These are phyloP conservation scores for Monodelphis domestica DNA, from an alignment of 2,797 vertebrate genomes.

Conservation along the genomic window DNA sequence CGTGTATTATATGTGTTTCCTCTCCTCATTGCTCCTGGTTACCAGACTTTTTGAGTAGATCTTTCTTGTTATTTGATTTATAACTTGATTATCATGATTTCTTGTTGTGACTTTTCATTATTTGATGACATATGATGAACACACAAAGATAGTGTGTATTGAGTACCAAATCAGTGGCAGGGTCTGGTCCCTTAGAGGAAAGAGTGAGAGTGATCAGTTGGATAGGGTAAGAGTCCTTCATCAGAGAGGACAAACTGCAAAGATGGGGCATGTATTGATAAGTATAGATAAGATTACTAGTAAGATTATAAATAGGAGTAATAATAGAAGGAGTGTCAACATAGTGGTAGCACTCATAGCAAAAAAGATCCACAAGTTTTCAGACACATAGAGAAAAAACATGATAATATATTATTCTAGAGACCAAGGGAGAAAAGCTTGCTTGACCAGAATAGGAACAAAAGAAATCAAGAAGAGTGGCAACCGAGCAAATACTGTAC, in stretches of 20 bases:
- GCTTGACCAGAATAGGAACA: no score
- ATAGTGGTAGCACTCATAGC: no score
- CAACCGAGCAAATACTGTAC: no score
- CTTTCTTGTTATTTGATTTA: constrained; percentile 39
- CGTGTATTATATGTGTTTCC: constrained; percentile 45
- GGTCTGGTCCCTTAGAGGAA: not conserved
- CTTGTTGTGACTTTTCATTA: constrained; percentile 25
- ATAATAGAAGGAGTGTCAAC: not conserved
- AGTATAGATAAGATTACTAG: no score
- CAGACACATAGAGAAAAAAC: no score
- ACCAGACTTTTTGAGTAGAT: constrained; percentile 46
- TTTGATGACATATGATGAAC: constrained; percentile 39
- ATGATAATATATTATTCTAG: no score
- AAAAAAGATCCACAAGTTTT: no score
- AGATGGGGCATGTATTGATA: not conserved
- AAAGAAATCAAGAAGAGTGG: no score
- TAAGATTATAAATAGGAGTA: no score
- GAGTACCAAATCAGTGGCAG: no score
- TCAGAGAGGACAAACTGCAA: not conserved
- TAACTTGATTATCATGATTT: constrained; percentile 43
- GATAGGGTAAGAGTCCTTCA: not conserved
- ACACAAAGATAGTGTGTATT: constrained; percentile 47
- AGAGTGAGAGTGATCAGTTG: not conserved
- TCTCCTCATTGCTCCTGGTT: constrained; percentile 47
- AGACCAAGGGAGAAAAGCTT: no score